Evolutionary conservation across 2,888 invertebrate species (phyloP).

Genomic region (Altica lythri): DNA sequence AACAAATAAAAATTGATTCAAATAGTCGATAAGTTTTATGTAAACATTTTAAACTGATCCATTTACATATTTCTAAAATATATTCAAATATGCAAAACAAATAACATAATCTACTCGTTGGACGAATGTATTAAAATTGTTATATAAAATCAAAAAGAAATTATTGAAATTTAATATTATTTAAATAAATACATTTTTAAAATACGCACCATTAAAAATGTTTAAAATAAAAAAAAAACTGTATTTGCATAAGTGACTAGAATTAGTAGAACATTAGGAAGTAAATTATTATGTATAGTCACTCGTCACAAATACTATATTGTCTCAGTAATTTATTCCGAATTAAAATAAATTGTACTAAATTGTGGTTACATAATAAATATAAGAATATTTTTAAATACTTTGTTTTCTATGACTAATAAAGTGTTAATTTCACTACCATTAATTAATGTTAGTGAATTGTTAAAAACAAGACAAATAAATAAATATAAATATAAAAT

Average conservation of each 20-base stretch:
- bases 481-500: constrained; percentile 44
- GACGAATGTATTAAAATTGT: too few species aligned
- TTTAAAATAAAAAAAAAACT: constrained; percentile 19
- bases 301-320: constrained; percentile 47
- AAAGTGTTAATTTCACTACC: constrained; percentile 44
- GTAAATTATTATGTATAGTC: constrained; percentile 38
- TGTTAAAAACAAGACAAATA: constrained; percentile 45
- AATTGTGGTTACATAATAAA: constrained; percentile 40
- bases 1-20: too few species aligned
- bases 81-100: too few species aligned
- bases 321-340: constrained; percentile 44
- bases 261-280: constrained; percentile 35
- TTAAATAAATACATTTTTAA: constrained; percentile 12
- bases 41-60: too few species aligned
- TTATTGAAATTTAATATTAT: too few species aligned
- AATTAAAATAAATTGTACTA: constrained; percentile 46
- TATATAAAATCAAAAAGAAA: too few species aligned
- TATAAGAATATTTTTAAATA: constrained; percentile 44
- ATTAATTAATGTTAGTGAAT: constrained; percentile 44
- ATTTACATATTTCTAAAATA: too few species aligned
- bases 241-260: constrained; percentile 42
- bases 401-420: constrained; percentile 40
- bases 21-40: too few species aligned
- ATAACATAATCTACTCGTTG: too few species aligned
- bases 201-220: constrained; percentile 22